phyloP scores from a whole-genome alignment of 2,888 invertebrate species.

The Ecliptopera silaceata region DNA sequence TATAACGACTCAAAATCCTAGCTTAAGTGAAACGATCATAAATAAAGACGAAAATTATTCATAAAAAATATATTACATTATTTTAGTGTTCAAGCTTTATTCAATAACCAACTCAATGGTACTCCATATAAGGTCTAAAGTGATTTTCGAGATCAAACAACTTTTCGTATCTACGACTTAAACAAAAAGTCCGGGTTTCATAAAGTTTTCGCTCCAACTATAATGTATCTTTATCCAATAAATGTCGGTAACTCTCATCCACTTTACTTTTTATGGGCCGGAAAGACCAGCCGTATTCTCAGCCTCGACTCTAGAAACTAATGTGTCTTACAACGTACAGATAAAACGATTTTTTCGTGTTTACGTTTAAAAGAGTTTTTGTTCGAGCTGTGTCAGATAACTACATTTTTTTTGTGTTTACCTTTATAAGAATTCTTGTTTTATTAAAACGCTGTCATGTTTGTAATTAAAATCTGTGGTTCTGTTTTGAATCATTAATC shows the following conservation, averaged over 20 bases:
- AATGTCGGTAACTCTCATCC: slow-evolving; percentile 14
- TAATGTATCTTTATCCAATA: slow-evolving; percentile 20
- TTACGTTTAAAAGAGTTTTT: too few relatives aligned
- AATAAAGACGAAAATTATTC: slow-evolving; percentile 13
- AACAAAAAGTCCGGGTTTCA: slow-evolving; percentile 11
- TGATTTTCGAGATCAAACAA: slow-evolving; percentile 8
- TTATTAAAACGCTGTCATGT: too few relatives aligned
- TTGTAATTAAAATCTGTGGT: too few relatives aligned
- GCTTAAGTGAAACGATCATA: slow-evolving; percentile 2
- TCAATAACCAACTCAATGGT: neutral
- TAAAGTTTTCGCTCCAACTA: slow-evolving; percentile 9
- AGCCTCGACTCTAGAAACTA: neutral
- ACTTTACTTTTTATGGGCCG: slow-evolving; percentile 11
- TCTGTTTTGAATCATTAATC: too few relatives aligned
- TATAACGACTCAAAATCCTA: neutral
- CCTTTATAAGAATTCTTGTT: too few relatives aligned
- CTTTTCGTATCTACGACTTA: slow-evolving; percentile 6
- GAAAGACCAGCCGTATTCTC: neutral
- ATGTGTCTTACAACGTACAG: too few relatives aligned
- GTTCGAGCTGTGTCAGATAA: too few relatives aligned
- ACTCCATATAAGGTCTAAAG: slow-evolving; percentile 6
- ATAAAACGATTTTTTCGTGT: too few relatives aligned
- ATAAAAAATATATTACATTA: slow-evolving; percentile 6
- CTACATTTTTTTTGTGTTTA: too few relatives aligned
- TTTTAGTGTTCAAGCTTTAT: neutral